A percentile compares a stretch with the other conserved stretches of the same genome.
Conservation (phyloP, 2,888 invertebrate genomes). For the Agrochola circellaris region DNA sequence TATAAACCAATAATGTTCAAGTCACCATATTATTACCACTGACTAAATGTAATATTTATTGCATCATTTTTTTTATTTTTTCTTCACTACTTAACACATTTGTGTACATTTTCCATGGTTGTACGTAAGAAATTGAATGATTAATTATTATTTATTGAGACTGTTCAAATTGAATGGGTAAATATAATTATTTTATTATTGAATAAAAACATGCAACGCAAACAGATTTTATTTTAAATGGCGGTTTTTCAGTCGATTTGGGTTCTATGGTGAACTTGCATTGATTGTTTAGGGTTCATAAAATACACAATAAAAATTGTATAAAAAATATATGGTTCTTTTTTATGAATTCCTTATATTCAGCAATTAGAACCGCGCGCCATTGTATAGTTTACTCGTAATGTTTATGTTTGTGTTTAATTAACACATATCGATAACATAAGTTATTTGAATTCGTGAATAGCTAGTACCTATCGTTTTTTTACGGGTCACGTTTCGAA, state of each 20-base stretch:
- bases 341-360: not conserved
- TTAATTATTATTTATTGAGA: not conserved
- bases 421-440: slow-evolving; percentile 24
- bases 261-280: not conserved
- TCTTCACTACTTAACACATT: slow-evolving; percentile 16
- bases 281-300: not conserved
- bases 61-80: slow-evolving; percentile 19
- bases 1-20: slow-evolving; percentile 45
- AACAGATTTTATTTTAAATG: not conserved
- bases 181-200: slow-evolving; percentile 1
- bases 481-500: slow-evolving; percentile 43
- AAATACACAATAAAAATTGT: no score
- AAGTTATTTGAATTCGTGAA: slow-evolving; percentile 45
- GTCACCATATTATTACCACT: slow-evolving; percentile 15
- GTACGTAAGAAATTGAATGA: slow-evolving; percentile 16
- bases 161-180: not conserved
- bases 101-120: slow-evolving; percentile 12
- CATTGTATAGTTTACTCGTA: not conserved
- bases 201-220: slow-evolving; percentile 1
- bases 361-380: not conserved
- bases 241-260: not conserved
- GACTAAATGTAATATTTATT: not conserved
- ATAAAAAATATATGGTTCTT: not conserved
- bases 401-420: no score
- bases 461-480: slow-evolving; percentile 19